Evolutionary conservation across 2,797 vertebrate genomes (phyloP).

Genomic region (Aldrovandia affinis): DNA sequence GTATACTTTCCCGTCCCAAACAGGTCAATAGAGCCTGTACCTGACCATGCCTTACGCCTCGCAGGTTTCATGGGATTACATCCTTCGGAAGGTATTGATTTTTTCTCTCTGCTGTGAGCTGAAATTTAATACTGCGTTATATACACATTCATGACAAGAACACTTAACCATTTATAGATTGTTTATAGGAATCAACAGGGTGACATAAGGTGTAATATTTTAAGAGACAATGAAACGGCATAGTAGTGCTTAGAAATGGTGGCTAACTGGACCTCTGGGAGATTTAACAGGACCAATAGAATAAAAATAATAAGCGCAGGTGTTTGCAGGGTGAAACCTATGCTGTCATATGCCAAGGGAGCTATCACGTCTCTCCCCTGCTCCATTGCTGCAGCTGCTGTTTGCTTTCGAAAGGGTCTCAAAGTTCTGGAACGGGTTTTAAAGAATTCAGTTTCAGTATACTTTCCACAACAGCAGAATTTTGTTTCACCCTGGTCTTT

Average conservation of each 20-base stretch:
- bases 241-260: not conserved
- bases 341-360: not conserved
- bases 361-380: not conserved
- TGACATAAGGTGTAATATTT: not conserved
- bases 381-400: not conserved
- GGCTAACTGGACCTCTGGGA: not conserved
- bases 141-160: not conserved
- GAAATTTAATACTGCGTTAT: conserved; percentile 6
- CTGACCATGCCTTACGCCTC: not conserved
- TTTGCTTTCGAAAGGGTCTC: not conserved
- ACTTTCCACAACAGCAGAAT: not conserved
- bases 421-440: not conserved
- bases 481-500: not conserved
- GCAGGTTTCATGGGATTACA: not conserved
- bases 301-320: not conserved
- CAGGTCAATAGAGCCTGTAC: not conserved
- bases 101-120: conserved; percentile 7
- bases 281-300: not conserved
- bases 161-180: conserved; percentile 2
- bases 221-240: not conserved
- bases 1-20: not conserved
- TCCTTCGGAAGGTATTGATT: conserved; percentile 9
- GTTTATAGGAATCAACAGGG: conserved; percentile 10
- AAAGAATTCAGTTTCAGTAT: not conserved
- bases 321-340: not conserved